phyloP scores from a whole-genome alignment of 2,113 vertebrate genomes.

The Phylloscopus whistleri region DNA sequence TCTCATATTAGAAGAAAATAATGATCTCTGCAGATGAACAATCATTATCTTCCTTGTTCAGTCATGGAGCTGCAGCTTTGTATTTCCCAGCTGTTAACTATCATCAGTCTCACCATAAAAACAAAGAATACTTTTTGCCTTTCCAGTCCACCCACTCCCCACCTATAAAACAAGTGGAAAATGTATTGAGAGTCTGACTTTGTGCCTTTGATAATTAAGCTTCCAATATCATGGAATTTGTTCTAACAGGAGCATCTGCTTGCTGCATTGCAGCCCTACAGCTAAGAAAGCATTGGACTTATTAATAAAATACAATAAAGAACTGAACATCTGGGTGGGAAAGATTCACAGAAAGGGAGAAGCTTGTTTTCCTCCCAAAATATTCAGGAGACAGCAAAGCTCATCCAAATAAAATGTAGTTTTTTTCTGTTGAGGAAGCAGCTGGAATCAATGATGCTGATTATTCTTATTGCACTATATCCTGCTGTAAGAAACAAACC shows the following conservation, averaged over 20 bases:
- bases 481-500: conserved; percentile 6
- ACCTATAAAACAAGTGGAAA: neutral
- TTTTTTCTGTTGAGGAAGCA: conserved; percentile 23
- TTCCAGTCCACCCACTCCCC: neutral
- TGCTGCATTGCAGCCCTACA: neutral
- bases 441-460: neutral
- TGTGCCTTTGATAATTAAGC: conserved; percentile 1
- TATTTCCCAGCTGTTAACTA: neutral
- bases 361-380: neutral
- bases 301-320: conserved; percentile 39
- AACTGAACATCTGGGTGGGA: neutral
- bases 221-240: neutral
- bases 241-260: conserved; percentile 26
- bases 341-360: neutral
- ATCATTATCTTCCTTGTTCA: neutral
- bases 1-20: neutral
- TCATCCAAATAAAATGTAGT: neutral
- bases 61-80: neutral
- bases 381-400: neutral
- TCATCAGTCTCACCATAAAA: neutral
- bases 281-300: neutral
- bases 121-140: neutral
- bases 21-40: neutral
- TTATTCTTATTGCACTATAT: neutral
- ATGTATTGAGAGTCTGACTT: neutral